Conservation (phyloP, 2,113 vertebrate genomes). For the Myrmecophaga tridactyla region DNA sequence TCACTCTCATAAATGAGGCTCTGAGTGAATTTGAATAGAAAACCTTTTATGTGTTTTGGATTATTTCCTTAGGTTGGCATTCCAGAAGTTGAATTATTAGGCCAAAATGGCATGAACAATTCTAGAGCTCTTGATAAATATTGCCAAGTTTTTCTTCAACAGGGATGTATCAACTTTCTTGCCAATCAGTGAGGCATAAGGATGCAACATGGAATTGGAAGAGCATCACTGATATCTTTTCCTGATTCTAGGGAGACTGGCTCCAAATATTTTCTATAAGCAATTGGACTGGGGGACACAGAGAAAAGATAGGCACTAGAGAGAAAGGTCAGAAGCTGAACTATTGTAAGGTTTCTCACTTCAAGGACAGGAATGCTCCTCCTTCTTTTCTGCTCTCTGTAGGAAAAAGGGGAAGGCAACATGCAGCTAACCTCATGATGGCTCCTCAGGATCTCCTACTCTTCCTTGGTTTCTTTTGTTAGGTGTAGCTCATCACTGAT, state of each 20-base stretch:
- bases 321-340: neutral
- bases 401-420: neutral
- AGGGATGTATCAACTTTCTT: neutral
- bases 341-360: neutral
- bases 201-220: neutral
- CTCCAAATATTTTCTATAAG: conserved; percentile 30
- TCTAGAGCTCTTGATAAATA: neutral
- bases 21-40: neutral
- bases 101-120: neutral
- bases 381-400: neutral
- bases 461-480: neutral
- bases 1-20: neutral
- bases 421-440: too few species aligned
- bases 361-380: neutral
- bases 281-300: neutral
- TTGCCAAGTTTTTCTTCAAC: conserved; percentile 38
- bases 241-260: neutral
- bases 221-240: neutral
- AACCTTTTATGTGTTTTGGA: conserved; percentile 46
- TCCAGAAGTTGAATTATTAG: conserved; percentile 20
- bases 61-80: conserved; percentile 37
- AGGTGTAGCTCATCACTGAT: neutral
- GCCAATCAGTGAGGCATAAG: neutral
- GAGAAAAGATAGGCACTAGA: neutral
- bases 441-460: neutral